Base-by-base conservation (phyloP, 2,797 vertebrate genomes). In the Fistularia commersonii region DNA sequence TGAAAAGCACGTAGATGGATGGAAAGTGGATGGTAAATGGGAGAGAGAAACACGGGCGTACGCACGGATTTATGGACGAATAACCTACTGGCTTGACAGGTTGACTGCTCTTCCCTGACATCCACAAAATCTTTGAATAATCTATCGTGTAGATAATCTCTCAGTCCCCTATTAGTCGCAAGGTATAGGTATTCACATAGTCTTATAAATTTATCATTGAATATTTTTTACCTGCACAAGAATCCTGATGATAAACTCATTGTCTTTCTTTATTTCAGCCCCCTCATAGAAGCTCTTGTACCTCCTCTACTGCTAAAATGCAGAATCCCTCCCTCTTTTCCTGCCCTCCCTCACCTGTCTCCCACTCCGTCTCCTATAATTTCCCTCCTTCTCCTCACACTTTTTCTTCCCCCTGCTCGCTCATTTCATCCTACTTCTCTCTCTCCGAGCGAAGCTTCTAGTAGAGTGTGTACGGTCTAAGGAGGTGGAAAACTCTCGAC, bases 221-320 rank as follows among this genome's bases (percentile, higher is more conserved):
- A 41, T 55, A 45, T 76, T 14, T 76, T 14, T 79, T 79, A 80
- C 76, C 76, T 84, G 68, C 32, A 1, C 48, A 40, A 51, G 50
- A 62, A 66, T 77, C 74, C 62, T 69, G 48, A 35, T 48, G 4
- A 23, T 2, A 23, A 2, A 49, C 64, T 61, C 59, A 48, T 49
- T 48, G 48, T 50, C 31, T 52, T 41, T 69, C 38, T 41, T 66
- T 59, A 57, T 76, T 40, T 59, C 49, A 57, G 45, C 61, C 53
- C 72, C 65, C 61, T 52, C 64, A 51, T 71, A 61, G 71, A 64
- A 78, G 64, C 74, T 73, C 63, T 64, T 72, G 73, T 62, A 74
- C 72, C 64, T 62, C 70, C 76, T 55, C 70, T 75, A 64, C 79
- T 68, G 73, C 69, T 74, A 62, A 80, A 82, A 74, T 68, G 67